phyloP scores from a whole-genome alignment of 2,888 invertebrate species.

The Hirtodrosophila duncani region DNA sequence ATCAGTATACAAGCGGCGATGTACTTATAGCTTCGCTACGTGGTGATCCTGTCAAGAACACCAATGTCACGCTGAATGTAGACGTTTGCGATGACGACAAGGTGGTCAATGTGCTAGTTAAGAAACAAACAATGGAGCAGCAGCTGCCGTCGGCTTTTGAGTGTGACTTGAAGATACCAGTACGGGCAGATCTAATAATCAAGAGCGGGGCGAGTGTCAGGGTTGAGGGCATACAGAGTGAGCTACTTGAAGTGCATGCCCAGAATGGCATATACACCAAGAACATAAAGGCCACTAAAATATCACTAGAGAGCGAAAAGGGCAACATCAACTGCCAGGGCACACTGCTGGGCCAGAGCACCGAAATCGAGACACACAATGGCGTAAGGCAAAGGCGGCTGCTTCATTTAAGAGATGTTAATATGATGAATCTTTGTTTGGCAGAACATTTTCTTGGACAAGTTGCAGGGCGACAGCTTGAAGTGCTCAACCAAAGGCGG shows the following conservation, averaged over 20 bases:
- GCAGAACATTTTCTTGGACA: slow-evolving; percentile 72
- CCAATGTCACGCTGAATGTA: slow-evolving; percentile 49
- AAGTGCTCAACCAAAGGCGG: slow-evolving; percentile 69
- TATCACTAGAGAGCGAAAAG: slow-evolving; percentile 61
- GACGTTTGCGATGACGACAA: slow-evolving; percentile 54
- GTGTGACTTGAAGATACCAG: slow-evolving; percentile 69
- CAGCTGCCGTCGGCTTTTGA: slow-evolving; percentile 33
- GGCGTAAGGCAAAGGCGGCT: slow-evolving; percentile 27
- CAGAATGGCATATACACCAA: slow-evolving; percentile 60
- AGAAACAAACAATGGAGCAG: slow-evolving; percentile 25
- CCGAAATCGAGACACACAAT: slow-evolving; percentile 57
- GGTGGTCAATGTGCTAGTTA: slow-evolving; percentile 48
- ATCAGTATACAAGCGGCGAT: slow-evolving; percentile 60
- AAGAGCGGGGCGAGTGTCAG: slow-evolving; percentile 48
- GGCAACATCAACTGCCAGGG: slow-evolving; percentile 73
- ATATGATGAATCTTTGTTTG: too few species aligned
- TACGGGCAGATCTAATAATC: slow-evolving; percentile 69
- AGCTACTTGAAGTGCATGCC: slow-evolving; percentile 57
- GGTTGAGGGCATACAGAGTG: slow-evolving; percentile 66
- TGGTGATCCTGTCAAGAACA: slow-evolving; percentile 58
- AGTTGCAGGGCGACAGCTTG: slow-evolving; percentile 73
- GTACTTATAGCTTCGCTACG: slow-evolving; percentile 62
- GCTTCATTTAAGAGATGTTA: too few species aligned
- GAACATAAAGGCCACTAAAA: slow-evolving; percentile 64
- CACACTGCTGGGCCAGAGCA: slow-evolving; percentile 64